Evolutionary conservation across 2,113 vertebrate species (phyloP).

Genomic region (Oncorhynchus kisutch): DNA sequence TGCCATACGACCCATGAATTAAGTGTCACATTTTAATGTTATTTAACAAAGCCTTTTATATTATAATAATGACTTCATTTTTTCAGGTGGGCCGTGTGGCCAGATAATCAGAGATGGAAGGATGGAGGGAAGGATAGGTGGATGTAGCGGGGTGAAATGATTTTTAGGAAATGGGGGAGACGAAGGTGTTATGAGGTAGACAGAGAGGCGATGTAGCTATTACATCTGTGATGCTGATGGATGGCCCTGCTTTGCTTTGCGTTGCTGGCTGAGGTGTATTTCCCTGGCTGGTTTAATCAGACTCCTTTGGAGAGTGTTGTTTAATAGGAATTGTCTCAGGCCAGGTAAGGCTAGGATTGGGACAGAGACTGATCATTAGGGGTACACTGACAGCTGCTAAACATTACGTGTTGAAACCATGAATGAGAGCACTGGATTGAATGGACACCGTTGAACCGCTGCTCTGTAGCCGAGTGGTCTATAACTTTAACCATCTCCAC

Average conservation of each 20-base stretch:
- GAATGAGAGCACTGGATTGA: too few relatives aligned
- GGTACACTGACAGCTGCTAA: too few relatives aligned
- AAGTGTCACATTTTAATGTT: too few relatives aligned
- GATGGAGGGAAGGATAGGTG: slow-evolving; percentile 7
- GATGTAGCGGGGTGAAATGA: not conserved
- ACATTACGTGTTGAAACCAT: too few relatives aligned
- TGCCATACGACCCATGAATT: too few relatives aligned
- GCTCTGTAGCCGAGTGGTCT: too few relatives aligned
- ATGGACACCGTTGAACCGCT: too few relatives aligned
- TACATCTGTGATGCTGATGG: slow-evolving; percentile 1
- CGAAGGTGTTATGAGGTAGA: not conserved
- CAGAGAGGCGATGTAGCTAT: slow-evolving; percentile 4
- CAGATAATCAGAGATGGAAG: slow-evolving; percentile 35
- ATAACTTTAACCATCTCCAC: not conserved
- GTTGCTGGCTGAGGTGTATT: not conserved
- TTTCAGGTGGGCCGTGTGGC: not conserved
- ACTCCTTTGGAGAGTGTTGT: not conserved
- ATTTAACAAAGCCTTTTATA: too few relatives aligned
- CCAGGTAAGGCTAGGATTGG: not conserved
- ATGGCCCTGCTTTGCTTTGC: not conserved
- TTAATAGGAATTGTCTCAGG: not conserved
- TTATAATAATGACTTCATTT: too few relatives aligned
- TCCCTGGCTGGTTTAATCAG: not conserved
- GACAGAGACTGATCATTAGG: not conserved
- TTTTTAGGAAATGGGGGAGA: not conserved